Base-by-base conservation (phyloP, 2,888 invertebrate species). In the Cotesia congregata region DNA sequence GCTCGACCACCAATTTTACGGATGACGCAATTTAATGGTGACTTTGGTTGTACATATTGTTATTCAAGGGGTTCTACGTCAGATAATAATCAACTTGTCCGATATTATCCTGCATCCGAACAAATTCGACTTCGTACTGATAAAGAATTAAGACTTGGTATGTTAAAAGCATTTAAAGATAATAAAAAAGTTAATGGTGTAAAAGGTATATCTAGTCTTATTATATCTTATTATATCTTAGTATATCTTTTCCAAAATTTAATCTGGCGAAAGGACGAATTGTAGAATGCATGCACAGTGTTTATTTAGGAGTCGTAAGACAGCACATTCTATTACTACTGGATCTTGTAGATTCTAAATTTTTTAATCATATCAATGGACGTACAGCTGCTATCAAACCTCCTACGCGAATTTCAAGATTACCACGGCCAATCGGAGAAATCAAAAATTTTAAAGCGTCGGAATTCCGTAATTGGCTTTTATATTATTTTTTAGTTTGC, bases 1-100 rank as follows among this genome's bases (percentile, higher is more conserved):
- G 77, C 79, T 12, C 67, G 77, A 59, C 17, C 71, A 30, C 64
- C 50, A 38, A 69, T 75, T 6, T 70, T 79, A 6, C 76, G 74
- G 9, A 78, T 80, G 79, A 80, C 76, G 9, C 74, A 61, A 5
- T 78, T n/a, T n/a, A 73, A 77, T 20, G 73, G 69, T 1, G 67
- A 41, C 17, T 73, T 69, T 38, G 70, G 74, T 41, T 77, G 74
- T 62, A 68, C 69, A n/a, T 64, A 20, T 74, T 74, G 77, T 40
- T 77, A 77, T 17, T 69, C 30, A 1, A 69, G 41, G 69, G 74
- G 77, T 38, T 39, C 12, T 9, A 15, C 39, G 38, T 72, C 62
- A 39, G 62, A 41, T 60, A 68, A 59, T 6, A 12, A 41, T 41
- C 65, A 70, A 60, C 30, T 41, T 1, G 41, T 41, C 5, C 41